Evolutionary conservation across 1,140 invertebrate species (phyloP).

Genomic region (Delia radicum): DNA sequence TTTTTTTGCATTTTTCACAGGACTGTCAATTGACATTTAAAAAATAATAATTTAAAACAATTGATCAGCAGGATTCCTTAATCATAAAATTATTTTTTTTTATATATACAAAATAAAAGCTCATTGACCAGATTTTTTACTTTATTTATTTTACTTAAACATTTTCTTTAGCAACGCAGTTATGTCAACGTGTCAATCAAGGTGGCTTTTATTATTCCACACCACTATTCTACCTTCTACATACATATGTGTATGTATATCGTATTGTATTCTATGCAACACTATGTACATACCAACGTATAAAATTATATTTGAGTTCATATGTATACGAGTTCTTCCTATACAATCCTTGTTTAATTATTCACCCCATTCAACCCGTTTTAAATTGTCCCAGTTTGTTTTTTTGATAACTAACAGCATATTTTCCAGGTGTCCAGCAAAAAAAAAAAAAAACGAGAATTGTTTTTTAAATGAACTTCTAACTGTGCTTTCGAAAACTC

Average conservation of each 20-base stretch:
- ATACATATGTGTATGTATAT: neutral
- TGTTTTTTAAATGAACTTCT: too few relatives aligned
- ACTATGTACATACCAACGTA: too few relatives aligned
- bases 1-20: neutral
- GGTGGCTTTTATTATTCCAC: slow-evolving; percentile 7
- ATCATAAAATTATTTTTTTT: neutral
- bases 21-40: neutral
- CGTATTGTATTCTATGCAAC: too few relatives aligned
- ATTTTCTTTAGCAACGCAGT: neutral
- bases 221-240: neutral
- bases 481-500: too few relatives aligned
- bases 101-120: neutral
- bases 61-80: neutral
- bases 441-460: too few relatives aligned
- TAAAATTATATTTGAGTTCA: neutral
- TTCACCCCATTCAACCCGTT: slow-evolving; percentile 21
- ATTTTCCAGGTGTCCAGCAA: neutral
- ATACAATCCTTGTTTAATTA: neutral
- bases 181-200: slow-evolving; percentile 19
- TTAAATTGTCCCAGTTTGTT: neutral
- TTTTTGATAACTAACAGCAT: neutral
- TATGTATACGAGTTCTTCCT: neutral
- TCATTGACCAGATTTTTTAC: neutral
- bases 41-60: neutral
- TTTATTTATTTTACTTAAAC: neutral